These are phyloP conservation scores for Drosophila sturtevanti DNA, from an alignment of 1,140 invertebrate genomes.

Conservation along the genomic window DNA sequence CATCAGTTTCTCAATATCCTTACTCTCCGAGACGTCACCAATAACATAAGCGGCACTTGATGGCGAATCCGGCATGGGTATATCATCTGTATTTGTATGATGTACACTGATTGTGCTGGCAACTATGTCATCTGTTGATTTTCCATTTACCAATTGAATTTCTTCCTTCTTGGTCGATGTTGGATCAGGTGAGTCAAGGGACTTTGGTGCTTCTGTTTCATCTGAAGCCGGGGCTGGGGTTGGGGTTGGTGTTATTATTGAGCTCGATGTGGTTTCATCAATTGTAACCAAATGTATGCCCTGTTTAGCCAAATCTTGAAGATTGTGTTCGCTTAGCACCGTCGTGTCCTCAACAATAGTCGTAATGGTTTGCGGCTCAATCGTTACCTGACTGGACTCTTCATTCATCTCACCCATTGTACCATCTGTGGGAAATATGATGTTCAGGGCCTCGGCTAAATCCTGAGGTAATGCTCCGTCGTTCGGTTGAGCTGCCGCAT, in stretches of 20 bases:
- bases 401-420: conserved; percentile 30
- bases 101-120: conserved; percentile 19
- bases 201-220: conserved; percentile 23
- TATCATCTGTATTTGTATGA: conserved; percentile 45
- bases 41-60: not conserved
- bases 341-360: conserved; percentile 67
- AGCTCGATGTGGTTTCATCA: conserved; percentile 51
- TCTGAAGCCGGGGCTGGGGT: conserved; percentile 9
- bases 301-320: conserved; percentile 72
- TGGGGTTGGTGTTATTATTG: conserved; percentile 29
- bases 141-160: conserved; percentile 39
- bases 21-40: conserved; percentile 4
- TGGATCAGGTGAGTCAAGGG: conserved; percentile 28
- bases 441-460: conserved; percentile 88
- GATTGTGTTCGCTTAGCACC: conserved; percentile 58
- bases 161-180: conserved; percentile 24
- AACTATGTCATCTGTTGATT: conserved; percentile 5
- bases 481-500: conserved; percentile 28
- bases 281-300: conserved; percentile 76
- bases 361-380: conserved; percentile 56
- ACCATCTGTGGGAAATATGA: conserved; percentile 86
- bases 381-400: conserved; percentile 23
- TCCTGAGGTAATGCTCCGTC: conserved; percentile 85
- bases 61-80: conserved; percentile 62
- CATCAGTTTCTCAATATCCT: conserved; percentile 14